Base-by-base conservation (phyloP, 2,888 invertebrate species). In the Penaeus monodon region DNA sequence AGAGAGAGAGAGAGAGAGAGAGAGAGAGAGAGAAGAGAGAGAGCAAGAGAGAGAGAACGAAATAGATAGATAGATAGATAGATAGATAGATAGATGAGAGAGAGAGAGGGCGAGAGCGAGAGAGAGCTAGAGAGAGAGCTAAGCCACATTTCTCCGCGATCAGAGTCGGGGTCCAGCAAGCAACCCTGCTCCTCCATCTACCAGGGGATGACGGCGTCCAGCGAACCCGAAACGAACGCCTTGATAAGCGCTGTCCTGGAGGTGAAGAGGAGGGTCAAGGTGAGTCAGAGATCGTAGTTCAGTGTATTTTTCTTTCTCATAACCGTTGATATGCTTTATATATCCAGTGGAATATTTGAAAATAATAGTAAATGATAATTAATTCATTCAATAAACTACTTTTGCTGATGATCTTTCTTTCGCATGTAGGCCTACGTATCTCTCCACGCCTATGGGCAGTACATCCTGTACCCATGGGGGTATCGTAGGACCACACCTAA, bases 391-490 rank as follows among this genome's bases (percentile, higher is more conserved):
- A 10, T 57, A 17, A 57, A 57, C 49, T 14, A 57, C 12, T 1
- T 57, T 57, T 20, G 17, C 2, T 2, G 17, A 57, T 57, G 20
- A 57, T 57, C 3, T 57, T 57, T 57, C 14, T 57, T 20, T 17
- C 2, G 6, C 17, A 24, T 49, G 38, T 77, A 77, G 77, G 86
- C 86, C 29, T 86, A 82, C 78, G 65, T 77, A 38, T 81, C 86
- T 10, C 38, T 86, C 6, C 92, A 92, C 85, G 91, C 91, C 17
- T 92, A 92, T 84, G 91, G 91, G 10, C 91, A 92, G 88, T 78
- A 91, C 73, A 91, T 91, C 91, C 90, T 92, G 49, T 85, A 91
- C 4, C 91, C 91, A 7, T 92, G 91, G 91, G 92, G 91, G 33
- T 91, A 90, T 83, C 64, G 57, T 12, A 82, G 76, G 74, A 2